Conservation (phyloP, 2,113 vertebrate genomes). For the Corydoras maculifer region DNA sequence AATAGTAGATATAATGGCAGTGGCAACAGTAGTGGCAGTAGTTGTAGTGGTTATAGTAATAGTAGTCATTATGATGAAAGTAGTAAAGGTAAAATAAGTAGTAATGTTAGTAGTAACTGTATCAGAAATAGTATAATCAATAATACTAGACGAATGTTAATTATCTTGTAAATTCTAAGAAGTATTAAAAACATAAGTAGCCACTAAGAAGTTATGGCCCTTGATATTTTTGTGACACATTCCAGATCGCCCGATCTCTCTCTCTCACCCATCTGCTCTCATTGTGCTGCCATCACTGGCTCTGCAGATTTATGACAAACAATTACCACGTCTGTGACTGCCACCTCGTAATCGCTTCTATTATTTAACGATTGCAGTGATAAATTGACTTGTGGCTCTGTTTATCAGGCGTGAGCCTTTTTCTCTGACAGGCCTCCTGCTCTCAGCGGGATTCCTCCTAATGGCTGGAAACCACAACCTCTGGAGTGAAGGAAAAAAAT, state of each 20-base stretch:
- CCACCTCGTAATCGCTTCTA: constrained; percentile 91
- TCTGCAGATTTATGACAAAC: constrained; percentile 93
- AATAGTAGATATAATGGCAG: too few species aligned
- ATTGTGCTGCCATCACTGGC: constrained; percentile 92
- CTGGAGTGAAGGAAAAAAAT: constrained; percentile 64
- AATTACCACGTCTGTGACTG: constrained; percentile 88
- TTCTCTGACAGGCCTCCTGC: constrained; percentile 69
- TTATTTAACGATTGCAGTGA: constrained; percentile 95
- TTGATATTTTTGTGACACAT: constrained; percentile 89
- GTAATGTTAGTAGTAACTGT: too few species aligned
- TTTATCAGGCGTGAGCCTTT: constrained; percentile 85
- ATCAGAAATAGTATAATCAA: too few species aligned
- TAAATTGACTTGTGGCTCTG: constrained; percentile 90
- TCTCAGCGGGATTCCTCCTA: constrained; percentile 82
- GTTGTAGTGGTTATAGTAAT: too few species aligned
- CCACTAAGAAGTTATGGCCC: constrained; percentile 77
- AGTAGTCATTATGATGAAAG: too few species aligned
- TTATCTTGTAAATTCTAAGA: too few species aligned
- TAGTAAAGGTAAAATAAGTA: too few species aligned
- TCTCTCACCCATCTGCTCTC: constrained; percentile 80
- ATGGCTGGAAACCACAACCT: constrained; percentile 73
- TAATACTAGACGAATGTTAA: too few species aligned
- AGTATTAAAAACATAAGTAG: too few species aligned
- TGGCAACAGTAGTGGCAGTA: too few species aligned
- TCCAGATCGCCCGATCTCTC: constrained; percentile 80